Conservation (phyloP, 2,113 vertebrate genomes). For the Tragelaphus imberbis region DNA sequence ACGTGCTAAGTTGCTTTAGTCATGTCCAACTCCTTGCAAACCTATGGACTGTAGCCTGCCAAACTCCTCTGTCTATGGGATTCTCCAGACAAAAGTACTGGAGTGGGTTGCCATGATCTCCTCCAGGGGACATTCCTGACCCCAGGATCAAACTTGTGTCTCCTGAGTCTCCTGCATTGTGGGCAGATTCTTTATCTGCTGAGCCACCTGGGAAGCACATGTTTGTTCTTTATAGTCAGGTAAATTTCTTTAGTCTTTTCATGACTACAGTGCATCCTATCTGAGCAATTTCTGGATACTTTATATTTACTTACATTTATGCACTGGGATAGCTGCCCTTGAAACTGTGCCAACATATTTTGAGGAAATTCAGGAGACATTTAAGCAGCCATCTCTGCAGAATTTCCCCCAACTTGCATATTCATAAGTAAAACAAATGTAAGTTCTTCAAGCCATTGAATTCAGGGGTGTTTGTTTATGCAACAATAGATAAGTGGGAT, state of each 20-base stretch:
- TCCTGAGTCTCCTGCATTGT: background rate
- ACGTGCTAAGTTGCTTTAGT: background rate
- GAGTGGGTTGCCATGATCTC: background rate
- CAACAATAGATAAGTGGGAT: background rate
- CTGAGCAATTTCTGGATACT: background rate
- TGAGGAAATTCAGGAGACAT: background rate
- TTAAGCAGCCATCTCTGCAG: background rate
- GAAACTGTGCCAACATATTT: background rate
- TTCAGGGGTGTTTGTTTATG: background rate
- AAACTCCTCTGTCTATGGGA: background rate
- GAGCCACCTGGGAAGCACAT: background rate
- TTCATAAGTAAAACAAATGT: background rate
- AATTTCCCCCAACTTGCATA: background rate
- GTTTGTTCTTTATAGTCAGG: background rate
- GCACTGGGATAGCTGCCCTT: background rate
- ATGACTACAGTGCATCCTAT: background rate
- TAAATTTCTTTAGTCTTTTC: background rate
- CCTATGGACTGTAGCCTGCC: background rate
- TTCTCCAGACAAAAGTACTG: background rate
- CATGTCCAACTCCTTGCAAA: background rate
- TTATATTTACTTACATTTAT: background rate
- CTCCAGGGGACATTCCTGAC: background rate
- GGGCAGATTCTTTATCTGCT: background rate
- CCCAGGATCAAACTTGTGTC: background rate
- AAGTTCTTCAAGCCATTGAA: background rate